phyloP scores from a whole-genome alignment of 2,888 invertebrate species.

The Conistra vaccinii region DNA sequence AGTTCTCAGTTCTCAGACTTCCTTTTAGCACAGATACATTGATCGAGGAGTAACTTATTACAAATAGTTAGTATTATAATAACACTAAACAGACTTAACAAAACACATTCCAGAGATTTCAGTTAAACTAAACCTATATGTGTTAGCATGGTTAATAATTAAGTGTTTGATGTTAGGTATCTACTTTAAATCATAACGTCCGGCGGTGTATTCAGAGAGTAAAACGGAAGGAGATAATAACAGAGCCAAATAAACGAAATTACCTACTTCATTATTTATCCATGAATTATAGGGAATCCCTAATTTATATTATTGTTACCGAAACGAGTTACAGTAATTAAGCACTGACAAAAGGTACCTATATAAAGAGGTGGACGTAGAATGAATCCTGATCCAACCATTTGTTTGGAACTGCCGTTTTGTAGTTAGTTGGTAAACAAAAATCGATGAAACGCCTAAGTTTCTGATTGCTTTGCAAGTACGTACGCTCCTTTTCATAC shows the following conservation, averaged over 20 bases:
- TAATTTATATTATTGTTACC: background rate
- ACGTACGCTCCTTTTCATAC: background rate
- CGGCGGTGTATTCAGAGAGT: background rate
- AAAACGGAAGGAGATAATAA: conserved; percentile 4
- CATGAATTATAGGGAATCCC: background rate
- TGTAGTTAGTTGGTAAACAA: background rate
- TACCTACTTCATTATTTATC: conserved; percentile 3
- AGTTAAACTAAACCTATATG: conserved; percentile 15
- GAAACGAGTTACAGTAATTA: conserved; percentile 3
- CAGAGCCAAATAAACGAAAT: background rate
- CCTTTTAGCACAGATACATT: conserved; percentile 20
- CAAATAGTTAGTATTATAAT: conserved; percentile 43
- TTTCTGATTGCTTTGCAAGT: background rate
- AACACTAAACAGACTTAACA: conserved; percentile 42
- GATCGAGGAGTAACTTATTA: conserved; percentile 31
- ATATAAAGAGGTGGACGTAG: background rate
- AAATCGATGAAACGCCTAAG: background rate
- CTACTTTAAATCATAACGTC: background rate
- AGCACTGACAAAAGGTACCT: background rate
- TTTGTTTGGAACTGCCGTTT: background rate
- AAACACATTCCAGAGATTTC: conserved; percentile 19
- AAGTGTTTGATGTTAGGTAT: background rate
- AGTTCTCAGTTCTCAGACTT: conserved; percentile 33
- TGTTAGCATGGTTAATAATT: conserved; percentile 6
- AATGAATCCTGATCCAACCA: background rate